phyloP scores from a whole-genome alignment of 2,113 vertebrate species.

The human (Homo sapiens) region DNA sequence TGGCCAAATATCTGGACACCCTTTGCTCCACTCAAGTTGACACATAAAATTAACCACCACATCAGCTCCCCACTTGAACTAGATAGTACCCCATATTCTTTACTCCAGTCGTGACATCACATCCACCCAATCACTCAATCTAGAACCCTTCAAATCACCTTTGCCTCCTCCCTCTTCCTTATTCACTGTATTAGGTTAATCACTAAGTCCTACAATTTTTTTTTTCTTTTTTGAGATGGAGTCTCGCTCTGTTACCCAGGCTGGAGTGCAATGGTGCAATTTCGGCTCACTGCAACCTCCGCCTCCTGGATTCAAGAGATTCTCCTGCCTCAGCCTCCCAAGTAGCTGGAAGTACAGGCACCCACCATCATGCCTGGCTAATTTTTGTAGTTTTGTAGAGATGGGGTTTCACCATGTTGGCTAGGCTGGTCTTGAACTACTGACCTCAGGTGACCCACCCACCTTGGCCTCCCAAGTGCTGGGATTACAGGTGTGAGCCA shows the following conservation, averaged over 20 bases:
- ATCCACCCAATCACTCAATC: background rate
- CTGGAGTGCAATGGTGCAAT: no score
- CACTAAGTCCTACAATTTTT: background rate
- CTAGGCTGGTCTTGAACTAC: no score
- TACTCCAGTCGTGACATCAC: background rate
- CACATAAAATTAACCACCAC: background rate
- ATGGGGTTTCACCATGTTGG: no score
- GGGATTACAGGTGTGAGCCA: no score
- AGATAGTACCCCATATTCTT: background rate
- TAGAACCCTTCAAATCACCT: slow-evolving; percentile 20
- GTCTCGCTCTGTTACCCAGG: background rate
- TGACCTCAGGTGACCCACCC: no score
- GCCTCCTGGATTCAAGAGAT: no score
- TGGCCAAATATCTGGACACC: background rate
- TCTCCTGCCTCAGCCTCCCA: no score
- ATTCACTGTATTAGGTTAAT: slow-evolving; percentile 30
- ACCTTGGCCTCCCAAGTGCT: no score
- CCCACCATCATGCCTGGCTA: no score
- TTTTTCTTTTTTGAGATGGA: background rate
- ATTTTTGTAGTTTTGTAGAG: no score
- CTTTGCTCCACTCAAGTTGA: background rate
- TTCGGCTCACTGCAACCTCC: no score
- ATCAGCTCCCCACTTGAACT: background rate
- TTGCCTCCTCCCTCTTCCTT: background rate
- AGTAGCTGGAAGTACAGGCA: no score